phyloP scores from a whole-genome alignment of 2,888 invertebrate species.

The Diloba caeruleocephala region DNA sequence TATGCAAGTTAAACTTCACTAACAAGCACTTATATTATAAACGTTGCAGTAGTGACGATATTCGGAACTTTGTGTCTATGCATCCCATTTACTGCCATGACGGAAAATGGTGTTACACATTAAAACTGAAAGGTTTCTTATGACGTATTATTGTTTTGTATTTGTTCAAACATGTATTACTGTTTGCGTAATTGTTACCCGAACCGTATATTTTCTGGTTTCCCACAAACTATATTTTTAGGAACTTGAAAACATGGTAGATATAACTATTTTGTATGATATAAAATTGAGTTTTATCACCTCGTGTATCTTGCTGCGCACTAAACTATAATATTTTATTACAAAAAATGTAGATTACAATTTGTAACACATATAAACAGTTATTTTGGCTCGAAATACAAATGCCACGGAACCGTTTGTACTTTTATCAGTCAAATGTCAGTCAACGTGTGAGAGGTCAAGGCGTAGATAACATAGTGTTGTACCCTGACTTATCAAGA shows the following conservation, averaged over 20 bases:
- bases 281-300: background rate
- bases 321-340: background rate
- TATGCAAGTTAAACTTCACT: too few species aligned
- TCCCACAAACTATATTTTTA: background rate
- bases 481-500: conserved; percentile 26
- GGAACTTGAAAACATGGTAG: background rate
- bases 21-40: too few species aligned
- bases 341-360: background rate
- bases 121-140: conserved; percentile 22
- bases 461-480: conserved; percentile 51
- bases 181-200: conserved; percentile 3
- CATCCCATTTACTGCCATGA: background rate
- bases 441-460: conserved; percentile 47
- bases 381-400: conserved; percentile 27
- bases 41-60: background rate
- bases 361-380: background rate
- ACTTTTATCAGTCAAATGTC: conserved; percentile 45
- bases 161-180: background rate
- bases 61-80: conserved; percentile 8
- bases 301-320: background rate
- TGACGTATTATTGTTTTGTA: conserved; percentile 2
- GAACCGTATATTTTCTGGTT: background rate
- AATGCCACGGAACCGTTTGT: conserved; percentile 20
- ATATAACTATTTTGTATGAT: background rate
- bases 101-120: conserved; percentile 4